Percentiles rank a stretch among this genome's conserved stretches.
phyloP scores from a whole-genome alignment of 2,888 invertebrate genomes.

The Lagria hirta region DNA sequence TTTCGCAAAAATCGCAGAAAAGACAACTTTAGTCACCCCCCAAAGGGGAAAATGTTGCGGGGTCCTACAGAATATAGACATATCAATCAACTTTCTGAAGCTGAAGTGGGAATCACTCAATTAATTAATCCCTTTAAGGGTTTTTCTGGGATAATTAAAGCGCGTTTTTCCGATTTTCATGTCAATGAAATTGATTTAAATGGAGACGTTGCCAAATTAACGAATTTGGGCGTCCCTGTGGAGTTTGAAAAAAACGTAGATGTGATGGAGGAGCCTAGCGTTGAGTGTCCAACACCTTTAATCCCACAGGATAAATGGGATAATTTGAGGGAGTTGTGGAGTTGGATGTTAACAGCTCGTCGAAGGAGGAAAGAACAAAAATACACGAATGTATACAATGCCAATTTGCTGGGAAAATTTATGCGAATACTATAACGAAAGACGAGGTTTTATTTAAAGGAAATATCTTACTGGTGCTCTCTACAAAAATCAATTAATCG shows the following conservation, averaged over 20 bases:
- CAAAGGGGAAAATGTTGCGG: no score
- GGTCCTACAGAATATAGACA: conserved; percentile 59
- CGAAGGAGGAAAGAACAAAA: conserved; percentile 70
- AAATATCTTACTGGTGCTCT: no score
- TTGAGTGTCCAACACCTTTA: conserved; percentile 51
- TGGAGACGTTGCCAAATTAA: conserved; percentile 72
- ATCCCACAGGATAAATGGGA: conserved; percentile 66
- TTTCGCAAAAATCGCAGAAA: no score
- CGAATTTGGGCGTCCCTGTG: conserved; percentile 58
- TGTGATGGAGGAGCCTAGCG: conserved; percentile 29
- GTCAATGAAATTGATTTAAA: conserved; percentile 84
- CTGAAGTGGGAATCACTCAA: conserved; percentile 75
- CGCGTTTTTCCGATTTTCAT: conserved; percentile 90
- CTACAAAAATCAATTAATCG: no score
- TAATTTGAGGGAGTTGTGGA: conserved; percentile 59
- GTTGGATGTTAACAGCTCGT: conserved; percentile 63
- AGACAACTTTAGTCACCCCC: no score
- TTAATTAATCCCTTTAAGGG: conserved; percentile 67
- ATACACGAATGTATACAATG: conserved; percentile 74
- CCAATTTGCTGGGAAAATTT: conserved; percentile 63
- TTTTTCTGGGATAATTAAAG: conserved; percentile 77
- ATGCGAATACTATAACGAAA: conserved; percentile 67
- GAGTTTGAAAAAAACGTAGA: conserved; percentile 43
- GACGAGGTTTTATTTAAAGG: no score
- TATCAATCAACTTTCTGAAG: conserved; percentile 62